phyloP scores from a whole-genome alignment of 2,797 vertebrate genomes.

The Chaetodon trifasciatus region DNA sequence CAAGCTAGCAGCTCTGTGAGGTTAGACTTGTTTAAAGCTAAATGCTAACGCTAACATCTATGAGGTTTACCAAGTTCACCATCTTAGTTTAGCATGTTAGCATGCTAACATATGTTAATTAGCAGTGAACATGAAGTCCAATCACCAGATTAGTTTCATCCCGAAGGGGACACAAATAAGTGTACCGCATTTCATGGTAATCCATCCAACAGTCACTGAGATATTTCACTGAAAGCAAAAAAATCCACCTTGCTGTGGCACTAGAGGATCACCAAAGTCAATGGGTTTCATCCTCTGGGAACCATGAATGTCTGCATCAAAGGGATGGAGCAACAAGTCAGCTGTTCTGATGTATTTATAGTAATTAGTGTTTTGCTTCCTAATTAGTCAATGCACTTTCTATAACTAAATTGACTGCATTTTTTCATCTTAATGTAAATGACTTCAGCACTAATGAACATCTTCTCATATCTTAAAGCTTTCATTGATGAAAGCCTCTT shows the following conservation, averaged over 20 bases:
- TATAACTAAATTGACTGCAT: neutral
- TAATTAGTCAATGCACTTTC: constrained; percentile 5
- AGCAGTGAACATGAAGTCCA: neutral
- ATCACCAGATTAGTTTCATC: no score
- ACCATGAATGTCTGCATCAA: no score
- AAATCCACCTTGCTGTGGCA: no score
- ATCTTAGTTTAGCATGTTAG: neutral
- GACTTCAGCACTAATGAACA: constrained; percentile 19
- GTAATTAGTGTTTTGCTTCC: neutral
- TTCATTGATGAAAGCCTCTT: constrained; percentile 21
- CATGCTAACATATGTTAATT: no score
- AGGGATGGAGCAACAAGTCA: no score
- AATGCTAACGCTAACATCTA: neutral
- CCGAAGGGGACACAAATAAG: neutral
- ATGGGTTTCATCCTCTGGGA: no score
- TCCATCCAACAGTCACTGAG: no score
- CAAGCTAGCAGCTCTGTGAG: neutral
- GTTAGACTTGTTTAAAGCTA: neutral
- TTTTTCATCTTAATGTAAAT: neutral
- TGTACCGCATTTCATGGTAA: neutral
- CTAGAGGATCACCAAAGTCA: no score
- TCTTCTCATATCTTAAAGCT: constrained; percentile 13
- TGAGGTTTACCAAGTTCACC: neutral
- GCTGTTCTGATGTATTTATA: neutral
- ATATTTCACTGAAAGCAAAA: neutral